Conservation (phyloP, 2,888 invertebrate genomes). For the Herminia tarsipennalis region DNA sequence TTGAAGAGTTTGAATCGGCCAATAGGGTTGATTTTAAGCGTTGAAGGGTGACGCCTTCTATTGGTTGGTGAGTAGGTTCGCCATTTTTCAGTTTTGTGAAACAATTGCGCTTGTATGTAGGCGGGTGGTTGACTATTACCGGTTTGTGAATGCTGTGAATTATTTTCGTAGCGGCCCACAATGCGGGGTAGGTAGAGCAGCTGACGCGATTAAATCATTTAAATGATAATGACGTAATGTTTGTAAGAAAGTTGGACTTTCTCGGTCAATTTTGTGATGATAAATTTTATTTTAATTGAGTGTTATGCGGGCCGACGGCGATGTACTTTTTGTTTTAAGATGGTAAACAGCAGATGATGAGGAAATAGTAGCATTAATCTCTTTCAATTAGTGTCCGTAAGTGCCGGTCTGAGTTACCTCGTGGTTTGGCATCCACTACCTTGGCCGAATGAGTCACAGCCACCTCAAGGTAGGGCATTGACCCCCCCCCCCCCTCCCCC, state of each 20-base stretch:
- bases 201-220: slow-evolving; percentile 71
- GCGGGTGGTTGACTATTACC: slow-evolving; percentile 58
- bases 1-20: slow-evolving; percentile 58
- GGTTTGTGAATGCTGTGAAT: slow-evolving; percentile 45
- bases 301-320: neutral
- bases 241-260: slow-evolving; percentile 39
- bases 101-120: slow-evolving; percentile 79
- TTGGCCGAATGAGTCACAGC: no score
- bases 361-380: no score
- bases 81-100: slow-evolving; percentile 80
- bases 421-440: no score
- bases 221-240: slow-evolving; percentile 51
- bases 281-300: slow-evolving; percentile 18
- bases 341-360: no score
- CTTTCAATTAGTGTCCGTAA: no score
- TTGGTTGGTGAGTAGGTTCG: slow-evolving; percentile 72
- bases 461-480: no score
- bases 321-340: neutral
- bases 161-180: slow-evolving; percentile 64
- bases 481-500: no score
- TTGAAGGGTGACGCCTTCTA: slow-evolving; percentile 73
- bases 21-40: slow-evolving; percentile 53
- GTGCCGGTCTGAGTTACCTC: no score
- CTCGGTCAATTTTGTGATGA: slow-evolving; percentile 39
- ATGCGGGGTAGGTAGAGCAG: slow-evolving; percentile 49